A percentile compares a stretch with the other conserved stretches of the same genome.
phyloP scores from a whole-genome alignment of 1,140 invertebrate species.

The Diorhabda elongata region DNA sequence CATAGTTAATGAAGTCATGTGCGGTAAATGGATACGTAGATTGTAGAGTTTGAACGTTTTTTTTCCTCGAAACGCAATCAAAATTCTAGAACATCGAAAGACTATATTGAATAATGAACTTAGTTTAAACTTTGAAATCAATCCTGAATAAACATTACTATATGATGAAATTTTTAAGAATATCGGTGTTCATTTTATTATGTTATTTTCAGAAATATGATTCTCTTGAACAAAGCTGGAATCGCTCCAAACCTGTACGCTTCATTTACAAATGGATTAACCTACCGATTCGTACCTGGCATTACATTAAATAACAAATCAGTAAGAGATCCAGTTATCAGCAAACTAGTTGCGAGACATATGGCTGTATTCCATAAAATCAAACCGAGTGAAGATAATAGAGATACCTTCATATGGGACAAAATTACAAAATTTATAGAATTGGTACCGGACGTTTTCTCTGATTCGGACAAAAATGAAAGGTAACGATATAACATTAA shows the following conservation, averaged over 20 bases:
- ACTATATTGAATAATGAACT: too few species aligned
- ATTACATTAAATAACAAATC: constrained; percentile 67
- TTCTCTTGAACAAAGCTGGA: constrained; percentile 66
- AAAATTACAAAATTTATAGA: constrained; percentile 71
- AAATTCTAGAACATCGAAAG: too few species aligned
- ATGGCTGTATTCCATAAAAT: constrained; percentile 80
- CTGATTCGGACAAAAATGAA: constrained; percentile 56
- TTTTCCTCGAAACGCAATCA: too few species aligned
- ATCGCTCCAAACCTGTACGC: constrained; percentile 84
- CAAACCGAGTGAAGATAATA: constrained; percentile 42
- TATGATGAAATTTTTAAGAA: too few species aligned
- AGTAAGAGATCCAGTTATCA: constrained; percentile 68
- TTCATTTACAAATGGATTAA: constrained; percentile 90
- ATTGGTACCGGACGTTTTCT: constrained; percentile 65
- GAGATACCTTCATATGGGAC: constrained; percentile 64
- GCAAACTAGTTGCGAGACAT: constrained; percentile 67
- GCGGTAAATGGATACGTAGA: too few species aligned
- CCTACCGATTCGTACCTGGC: constrained; percentile 88
- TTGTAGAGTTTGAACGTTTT: too few species aligned
- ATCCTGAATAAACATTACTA: too few species aligned
- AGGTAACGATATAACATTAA: background rate
- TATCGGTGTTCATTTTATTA: background rate
- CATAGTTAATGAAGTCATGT: too few species aligned
- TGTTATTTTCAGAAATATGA: constrained; percentile 58
- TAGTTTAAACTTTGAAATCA: too few species aligned